phyloP scores from a whole-genome alignment of 2,113 vertebrate species.

The Lonchura striata region DNA sequence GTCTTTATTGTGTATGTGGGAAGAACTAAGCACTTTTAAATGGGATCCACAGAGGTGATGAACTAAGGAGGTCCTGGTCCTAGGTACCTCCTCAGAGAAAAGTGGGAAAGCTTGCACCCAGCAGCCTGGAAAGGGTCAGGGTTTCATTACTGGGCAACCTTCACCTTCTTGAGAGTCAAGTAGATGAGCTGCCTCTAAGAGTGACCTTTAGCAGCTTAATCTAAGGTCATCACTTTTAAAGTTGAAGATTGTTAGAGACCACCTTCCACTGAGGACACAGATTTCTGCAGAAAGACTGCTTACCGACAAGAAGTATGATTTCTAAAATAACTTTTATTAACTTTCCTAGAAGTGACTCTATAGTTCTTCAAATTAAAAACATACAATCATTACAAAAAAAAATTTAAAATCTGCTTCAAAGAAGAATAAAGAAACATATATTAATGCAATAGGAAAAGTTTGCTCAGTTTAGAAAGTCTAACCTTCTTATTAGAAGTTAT shows the following conservation, averaged over 20 bases:
- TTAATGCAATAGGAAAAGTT: neutral
- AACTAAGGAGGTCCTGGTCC: neutral
- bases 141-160: neutral
- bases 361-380: neutral
- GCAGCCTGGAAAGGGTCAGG: neutral
- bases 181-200: neutral
- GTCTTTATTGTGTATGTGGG: neutral
- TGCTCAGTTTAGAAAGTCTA: neutral
- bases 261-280: neutral
- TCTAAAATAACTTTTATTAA: neutral
- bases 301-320: neutral
- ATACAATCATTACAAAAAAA: neutral
- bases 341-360: neutral
- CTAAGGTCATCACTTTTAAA: neutral
- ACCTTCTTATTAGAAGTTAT: neutral
- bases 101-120: neutral
- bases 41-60: neutral
- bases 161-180: neutral
- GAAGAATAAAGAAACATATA: neutral
- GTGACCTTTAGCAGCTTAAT: neutral
- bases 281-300: neutral
- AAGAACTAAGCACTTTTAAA: neutral
- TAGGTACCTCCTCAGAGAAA: neutral
- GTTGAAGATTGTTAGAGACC: neutral
- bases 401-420: neutral